phyloP scores from a whole-genome alignment of 2,113 vertebrate genomes.

The Petaurus breviceps region DNA sequence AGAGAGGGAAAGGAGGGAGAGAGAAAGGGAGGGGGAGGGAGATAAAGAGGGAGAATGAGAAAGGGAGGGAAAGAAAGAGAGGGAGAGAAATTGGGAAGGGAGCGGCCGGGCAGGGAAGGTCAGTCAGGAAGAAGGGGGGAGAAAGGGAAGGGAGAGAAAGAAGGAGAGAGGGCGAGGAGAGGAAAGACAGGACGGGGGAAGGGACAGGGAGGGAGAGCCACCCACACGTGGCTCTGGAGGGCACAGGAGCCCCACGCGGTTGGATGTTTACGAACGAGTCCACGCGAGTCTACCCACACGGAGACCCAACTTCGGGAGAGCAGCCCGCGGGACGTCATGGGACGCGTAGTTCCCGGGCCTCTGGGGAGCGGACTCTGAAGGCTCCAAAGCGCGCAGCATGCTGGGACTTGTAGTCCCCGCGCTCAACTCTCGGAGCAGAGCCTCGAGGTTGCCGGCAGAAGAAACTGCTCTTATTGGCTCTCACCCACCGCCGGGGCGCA shows the following conservation, averaged over 20 bases:
- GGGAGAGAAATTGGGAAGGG: too few relatives aligned
- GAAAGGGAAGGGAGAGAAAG: too few relatives aligned
- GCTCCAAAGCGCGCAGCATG: background rate
- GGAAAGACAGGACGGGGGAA: background rate
- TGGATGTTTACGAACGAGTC: background rate
- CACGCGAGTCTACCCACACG: background rate
- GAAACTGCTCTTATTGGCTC: background rate
- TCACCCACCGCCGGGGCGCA: background rate
- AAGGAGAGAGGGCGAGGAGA: too few relatives aligned
- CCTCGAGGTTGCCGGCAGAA: background rate
- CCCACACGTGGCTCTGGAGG: background rate
- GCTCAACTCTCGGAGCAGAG: background rate
- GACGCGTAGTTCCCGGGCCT: background rate
- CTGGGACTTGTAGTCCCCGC: background rate
- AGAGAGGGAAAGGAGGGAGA: too few relatives aligned
- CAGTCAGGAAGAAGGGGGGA: too few relatives aligned
- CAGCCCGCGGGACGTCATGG: background rate
- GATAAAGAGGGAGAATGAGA: too few relatives aligned
- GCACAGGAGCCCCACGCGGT: background rate
- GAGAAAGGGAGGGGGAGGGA: too few relatives aligned
- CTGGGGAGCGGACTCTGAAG: too few relatives aligned
- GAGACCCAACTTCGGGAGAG: background rate
- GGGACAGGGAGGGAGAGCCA: too few relatives aligned
- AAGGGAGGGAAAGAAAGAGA: too few relatives aligned
- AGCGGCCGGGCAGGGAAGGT: too few relatives aligned